Evolutionary conservation across 2,888 invertebrate species (phyloP).

Genomic region (Odontothrips loti): DNA sequence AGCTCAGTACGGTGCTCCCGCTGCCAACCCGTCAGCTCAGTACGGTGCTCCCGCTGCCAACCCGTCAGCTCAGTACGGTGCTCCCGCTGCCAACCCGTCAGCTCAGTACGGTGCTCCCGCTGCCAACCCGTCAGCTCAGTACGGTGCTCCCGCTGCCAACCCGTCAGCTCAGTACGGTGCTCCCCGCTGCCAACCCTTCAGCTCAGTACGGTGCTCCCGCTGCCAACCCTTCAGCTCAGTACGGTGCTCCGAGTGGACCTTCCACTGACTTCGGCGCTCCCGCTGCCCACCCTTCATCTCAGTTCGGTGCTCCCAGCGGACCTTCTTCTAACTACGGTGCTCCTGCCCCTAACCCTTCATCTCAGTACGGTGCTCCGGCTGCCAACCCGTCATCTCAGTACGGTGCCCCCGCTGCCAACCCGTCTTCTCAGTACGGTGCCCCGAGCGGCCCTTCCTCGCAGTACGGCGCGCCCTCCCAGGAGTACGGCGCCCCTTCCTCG

Average conservation of each 20-base stretch:
- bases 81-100: not conserved
- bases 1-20: not conserved
- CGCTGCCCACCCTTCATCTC: slow-evolving; percentile 5
- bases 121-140: not conserved
- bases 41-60: not conserved
- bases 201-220: not conserved
- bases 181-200: not conserved
- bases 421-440: not conserved
- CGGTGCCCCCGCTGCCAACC: not conserved
- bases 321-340: slow-evolving; percentile 3
- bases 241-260: not conserved
- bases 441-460: not conserved
- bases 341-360: not conserved
- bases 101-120: not conserved
- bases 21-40: not conserved
- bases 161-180: not conserved
- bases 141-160: not conserved
- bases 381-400: slow-evolving; percentile 8
- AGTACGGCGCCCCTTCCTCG: not conserved
- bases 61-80: not conserved
- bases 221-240: not conserved
- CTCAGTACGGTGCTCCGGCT: not conserved
- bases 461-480: not conserved
- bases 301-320: not conserved
- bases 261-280: not conserved